phyloP scores from a whole-genome alignment of 2,113 vertebrate species.

The Drymodes brunneopygia region DNA sequence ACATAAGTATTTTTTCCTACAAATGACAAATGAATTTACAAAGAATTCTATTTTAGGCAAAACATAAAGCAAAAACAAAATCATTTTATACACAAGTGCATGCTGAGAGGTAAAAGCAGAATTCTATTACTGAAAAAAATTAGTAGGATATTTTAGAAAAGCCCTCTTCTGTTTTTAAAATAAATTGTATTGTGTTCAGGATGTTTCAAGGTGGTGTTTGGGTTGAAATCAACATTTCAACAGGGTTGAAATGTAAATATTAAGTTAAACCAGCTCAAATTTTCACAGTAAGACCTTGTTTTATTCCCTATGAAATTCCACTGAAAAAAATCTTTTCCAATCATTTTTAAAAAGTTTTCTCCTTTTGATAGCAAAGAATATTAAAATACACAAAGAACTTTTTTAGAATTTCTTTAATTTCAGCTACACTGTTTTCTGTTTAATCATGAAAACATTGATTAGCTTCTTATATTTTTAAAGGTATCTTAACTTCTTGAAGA shows the following conservation, averaged over 20 bases:
- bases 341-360: not conserved
- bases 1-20: not conserved
- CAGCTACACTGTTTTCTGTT: not conserved
- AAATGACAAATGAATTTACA: not conserved
- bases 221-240: not conserved
- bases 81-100: not conserved
- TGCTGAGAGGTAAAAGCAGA: not conserved
- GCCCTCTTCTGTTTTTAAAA: not conserved
- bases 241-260: not conserved
- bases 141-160: not conserved
- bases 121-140: not conserved
- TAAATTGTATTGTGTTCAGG: not conserved
- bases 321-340: not conserved
- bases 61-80: not conserved
- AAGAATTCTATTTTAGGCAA: not conserved
- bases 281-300: not conserved
- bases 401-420: not conserved
- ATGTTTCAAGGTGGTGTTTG: not conserved
- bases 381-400: not conserved
- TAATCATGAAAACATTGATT: not conserved
- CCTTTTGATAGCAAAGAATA: not conserved
- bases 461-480: not conserved
- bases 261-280: not conserved
- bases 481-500: not conserved
- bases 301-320: not conserved